Base-by-base conservation (phyloP, 2,797 vertebrate genomes). In the Mycteria americana region DNA sequence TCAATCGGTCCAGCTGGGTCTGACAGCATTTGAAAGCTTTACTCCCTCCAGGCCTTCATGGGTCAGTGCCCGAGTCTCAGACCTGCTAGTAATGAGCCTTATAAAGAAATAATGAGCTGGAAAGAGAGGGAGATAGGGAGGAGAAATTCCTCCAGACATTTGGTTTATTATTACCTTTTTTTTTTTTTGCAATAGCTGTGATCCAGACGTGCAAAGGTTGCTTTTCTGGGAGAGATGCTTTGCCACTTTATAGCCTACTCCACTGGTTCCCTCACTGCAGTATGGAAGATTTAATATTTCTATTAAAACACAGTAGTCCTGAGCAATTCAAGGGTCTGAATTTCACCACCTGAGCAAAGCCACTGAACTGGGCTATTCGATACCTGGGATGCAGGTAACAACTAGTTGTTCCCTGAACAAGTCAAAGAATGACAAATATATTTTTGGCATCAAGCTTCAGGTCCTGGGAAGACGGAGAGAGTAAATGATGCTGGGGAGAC, bases 31-130 rank as follows among this genome's bases (percentile, higher is more conserved):
- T 85, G 89, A 89, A 88, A 93, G 25, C 82, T 90, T 95, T 91
- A 60, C 37, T 92, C 64, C 92, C 92, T 90, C 70, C 85, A 83
- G 78, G 68, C 88, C 75, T 92, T 73, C 0, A 2, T 83, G 94
- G 95, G 94, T 95, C 96, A 97, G 72, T 85, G 90, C 68, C 60
- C 0, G 0, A 95, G 92, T 28, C 68, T 67, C 60, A 93, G 57
- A 94, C 69, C 94, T 86, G 65, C 88, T 94, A 23, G 35, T 83
- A 95, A 96, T 86, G 85, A 95, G 57, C 79, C 92, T 93, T 80
- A 88, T 60, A 88, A 95, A 81, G 95, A 80, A 94, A 96, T 83
- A 95, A 91, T 91, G 94, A 95, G 41, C 83, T 85, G 89, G 85
- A 86, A 96, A 93, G 75, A 83, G 62, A 62, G 53, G 46, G 77